Percentiles rank a stretch among this genome's conserved stretches.
phyloP scores from a whole-genome alignment of 2,113 vertebrate genomes.

The Passerina amoena region DNA sequence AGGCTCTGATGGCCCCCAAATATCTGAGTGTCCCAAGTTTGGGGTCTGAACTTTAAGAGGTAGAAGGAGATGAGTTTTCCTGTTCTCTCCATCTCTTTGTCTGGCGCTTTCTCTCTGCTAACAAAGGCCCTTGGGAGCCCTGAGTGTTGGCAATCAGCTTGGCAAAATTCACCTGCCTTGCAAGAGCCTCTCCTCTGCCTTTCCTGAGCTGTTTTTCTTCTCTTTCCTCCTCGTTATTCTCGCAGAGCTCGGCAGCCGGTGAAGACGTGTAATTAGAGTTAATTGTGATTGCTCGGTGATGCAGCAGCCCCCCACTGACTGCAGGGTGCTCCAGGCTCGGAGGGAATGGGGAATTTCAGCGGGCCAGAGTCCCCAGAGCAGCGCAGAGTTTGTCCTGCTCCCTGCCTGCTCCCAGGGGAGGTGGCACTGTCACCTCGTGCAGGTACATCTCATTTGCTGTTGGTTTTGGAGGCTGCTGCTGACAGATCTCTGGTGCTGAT shows the following conservation, averaged over 20 bases:
- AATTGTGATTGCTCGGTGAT: background rate
- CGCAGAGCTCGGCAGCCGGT: background rate
- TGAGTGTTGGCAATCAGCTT: slow-evolving; percentile 15
- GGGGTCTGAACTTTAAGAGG: background rate
- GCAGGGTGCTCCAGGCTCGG: background rate
- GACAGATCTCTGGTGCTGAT: background rate
- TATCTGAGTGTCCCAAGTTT: background rate
- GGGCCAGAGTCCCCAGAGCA: background rate
- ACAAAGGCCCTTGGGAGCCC: slow-evolving; percentile 14
- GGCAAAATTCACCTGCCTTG: slow-evolving; percentile 32
- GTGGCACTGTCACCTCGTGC: background rate
- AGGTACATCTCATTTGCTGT: accelerated
- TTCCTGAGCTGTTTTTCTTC: background rate
- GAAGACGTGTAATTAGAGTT: background rate
- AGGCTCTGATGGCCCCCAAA: background rate
- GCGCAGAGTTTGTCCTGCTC: background rate
- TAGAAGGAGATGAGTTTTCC: background rate
- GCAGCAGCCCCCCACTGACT: background rate
- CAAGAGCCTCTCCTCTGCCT: background rate
- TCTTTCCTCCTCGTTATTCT: background rate
- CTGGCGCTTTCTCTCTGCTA: background rate
- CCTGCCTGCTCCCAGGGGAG: background rate
- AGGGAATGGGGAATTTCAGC: background rate
- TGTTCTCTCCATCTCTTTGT: background rate
- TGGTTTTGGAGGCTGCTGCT: background rate